Percentiles rank a stretch among this genome's conserved stretches.
phyloP scores from a whole-genome alignment of 2,888 invertebrate genomes.

The Atethmia centrago region DNA sequence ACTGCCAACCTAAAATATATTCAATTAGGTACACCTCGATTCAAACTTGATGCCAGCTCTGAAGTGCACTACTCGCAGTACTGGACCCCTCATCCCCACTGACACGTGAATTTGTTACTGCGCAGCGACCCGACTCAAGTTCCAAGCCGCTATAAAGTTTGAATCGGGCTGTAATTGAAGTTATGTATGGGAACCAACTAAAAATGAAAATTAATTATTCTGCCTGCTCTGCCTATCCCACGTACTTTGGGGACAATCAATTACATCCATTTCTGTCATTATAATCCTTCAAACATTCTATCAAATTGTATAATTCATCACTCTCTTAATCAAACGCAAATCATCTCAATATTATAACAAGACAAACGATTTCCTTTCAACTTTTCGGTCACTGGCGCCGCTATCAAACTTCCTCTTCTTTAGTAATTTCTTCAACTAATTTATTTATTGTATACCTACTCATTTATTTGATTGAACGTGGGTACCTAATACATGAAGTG shows the following conservation, averaged over 20 bases:
- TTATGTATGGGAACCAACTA: not conserved
- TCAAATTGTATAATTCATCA: not conserved
- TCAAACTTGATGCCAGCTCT: too few species aligned
- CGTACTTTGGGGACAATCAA: not conserved
- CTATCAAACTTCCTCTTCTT: not conserved
- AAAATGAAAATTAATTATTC: not conserved
- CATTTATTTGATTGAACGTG: not conserved
- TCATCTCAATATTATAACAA: not conserved
- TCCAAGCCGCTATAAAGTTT: too few species aligned
- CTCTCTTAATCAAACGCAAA: not conserved
- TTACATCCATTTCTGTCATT: not conserved
- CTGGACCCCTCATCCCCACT: too few species aligned
- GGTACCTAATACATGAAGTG: not conserved
- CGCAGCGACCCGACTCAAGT: too few species aligned
- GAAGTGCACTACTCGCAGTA: too few species aligned
- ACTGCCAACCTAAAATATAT: constrained; percentile 92
- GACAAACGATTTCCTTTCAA: not conserved
- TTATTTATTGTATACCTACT: too few species aligned
- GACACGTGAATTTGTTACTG: too few species aligned
- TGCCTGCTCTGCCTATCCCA: too few species aligned
- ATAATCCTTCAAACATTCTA: not conserved
- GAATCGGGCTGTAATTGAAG: too few species aligned
- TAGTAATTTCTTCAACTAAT: not conserved
- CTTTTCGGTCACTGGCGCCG: not conserved
- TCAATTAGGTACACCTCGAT: not conserved